Evolutionary conservation across 2,888 invertebrate genomes (phyloP).

Genomic region (Trisateles emortualis): DNA sequence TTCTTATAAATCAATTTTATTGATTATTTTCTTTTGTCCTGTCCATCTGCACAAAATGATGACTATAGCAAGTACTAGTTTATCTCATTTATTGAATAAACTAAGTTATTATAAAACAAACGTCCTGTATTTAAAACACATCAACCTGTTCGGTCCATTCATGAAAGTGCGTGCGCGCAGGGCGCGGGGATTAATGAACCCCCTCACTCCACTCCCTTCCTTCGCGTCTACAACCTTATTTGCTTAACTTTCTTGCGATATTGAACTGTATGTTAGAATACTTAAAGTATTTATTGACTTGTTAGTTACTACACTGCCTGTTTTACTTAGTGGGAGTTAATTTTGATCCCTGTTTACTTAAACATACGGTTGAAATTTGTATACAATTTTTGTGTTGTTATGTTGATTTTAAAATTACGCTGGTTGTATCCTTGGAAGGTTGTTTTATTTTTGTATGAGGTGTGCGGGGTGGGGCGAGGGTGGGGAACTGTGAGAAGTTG

Average conservation of each 20-base stretch:
- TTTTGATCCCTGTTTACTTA: conserved; percentile 49
- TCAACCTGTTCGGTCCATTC: conserved; percentile 87
- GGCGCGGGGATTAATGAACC: conserved; percentile 87
- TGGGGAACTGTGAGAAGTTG: conserved; percentile 81
- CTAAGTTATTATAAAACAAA: conserved; percentile 34
- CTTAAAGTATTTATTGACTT: conserved; percentile 50
- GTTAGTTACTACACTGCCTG: conserved; percentile 14
- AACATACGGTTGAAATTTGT: conserved; percentile 56
- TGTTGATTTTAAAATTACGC: conserved; percentile 76
- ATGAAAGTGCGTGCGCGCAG: conserved; percentile 87
- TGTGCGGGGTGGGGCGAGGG: conserved; percentile 54
- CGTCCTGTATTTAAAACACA: conserved; percentile 78
- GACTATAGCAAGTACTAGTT: neutral
- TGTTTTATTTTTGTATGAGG: conserved; percentile 76
- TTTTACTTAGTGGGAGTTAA: conserved; percentile 20
- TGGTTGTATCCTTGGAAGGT: conserved; percentile 86
- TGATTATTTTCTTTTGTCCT: conserved; percentile 6
- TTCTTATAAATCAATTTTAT: conserved; percentile 20
- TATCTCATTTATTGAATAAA: conserved; percentile 15
- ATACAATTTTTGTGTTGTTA: conserved; percentile 49
- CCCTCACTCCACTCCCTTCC: conserved; percentile 70
- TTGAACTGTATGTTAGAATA: conserved; percentile 47
- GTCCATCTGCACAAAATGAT: neutral
- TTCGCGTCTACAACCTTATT: conserved; percentile 67
- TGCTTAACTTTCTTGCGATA: conserved; percentile 38